Base-by-base conservation (phyloP, 2,888 invertebrate genomes). In the Cheilosia scutellata region DNA sequence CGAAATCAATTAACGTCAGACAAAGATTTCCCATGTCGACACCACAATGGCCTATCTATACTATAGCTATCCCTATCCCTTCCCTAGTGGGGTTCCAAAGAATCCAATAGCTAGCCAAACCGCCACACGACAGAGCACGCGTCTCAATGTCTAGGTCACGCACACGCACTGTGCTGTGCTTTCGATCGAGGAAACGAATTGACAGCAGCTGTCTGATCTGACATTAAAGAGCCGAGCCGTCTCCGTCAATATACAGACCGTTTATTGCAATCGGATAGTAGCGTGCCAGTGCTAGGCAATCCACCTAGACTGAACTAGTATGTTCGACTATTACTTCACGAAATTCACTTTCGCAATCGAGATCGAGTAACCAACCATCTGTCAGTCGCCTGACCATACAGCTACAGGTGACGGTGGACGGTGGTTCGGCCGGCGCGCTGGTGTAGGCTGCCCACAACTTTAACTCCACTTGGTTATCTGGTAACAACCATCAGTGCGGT, bases 61-160 rank as follows among this genome's bases (percentile, higher is more conserved):
- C 13, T 25, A 5, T 5, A 44, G 40, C 4, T n/a, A 16, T 2
- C 27, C 11, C 6, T 33, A 4, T n/a, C n/a, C n/a, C n/a, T n/a
- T n/a, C n/a, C n/a, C n/a, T 7, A 4, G 16, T 16, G 4, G 20
- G 58, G 20, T 2, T 60, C 6, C 42, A 58, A 16, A 47, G n/a
- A 63, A 49, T 44, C 20, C 9, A 42, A 47, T 2, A 13, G 16
- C 31, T 29, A 11, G 47, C 33, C 2, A 25, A 7, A 31, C 60
- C 53, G 47, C 6, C 7, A 7, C 7, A 5, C 16, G 16, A 47
- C 31, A 51, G 27, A 9, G 5, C n/a, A 25, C 62, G 0, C 2
- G 42, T 27, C 63, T 70, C 78, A 83, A 78, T 84, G 83, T 70
- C 83, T 63, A 75, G 83, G 79, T 51, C 83, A 84, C 70, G 63